phyloP scores from a whole-genome alignment of 2,113 vertebrate species.

The Malurus cyaneus region DNA sequence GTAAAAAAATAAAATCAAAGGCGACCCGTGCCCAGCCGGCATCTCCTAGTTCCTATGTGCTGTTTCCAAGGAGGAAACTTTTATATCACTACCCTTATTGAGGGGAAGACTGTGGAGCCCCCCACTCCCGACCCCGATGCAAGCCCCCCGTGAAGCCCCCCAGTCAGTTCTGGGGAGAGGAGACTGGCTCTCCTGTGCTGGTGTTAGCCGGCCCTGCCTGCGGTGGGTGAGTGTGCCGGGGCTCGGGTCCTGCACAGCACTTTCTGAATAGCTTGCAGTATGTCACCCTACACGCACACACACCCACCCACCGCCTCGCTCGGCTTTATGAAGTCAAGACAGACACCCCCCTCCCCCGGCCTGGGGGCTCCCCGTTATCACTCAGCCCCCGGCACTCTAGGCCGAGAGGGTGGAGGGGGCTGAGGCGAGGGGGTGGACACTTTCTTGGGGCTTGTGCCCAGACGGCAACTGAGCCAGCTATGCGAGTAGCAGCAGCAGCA shows the following conservation, averaged over 20 bases:
- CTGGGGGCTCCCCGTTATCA: not conserved
- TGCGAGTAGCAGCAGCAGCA: not conserved
- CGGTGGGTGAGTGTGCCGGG: not conserved
- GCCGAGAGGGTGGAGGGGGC: not conserved
- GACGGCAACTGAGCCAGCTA: not conserved
- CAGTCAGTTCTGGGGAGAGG: not conserved
- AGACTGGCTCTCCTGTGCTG: not conserved
- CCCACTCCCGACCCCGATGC: not conserved
- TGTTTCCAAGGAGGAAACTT: conserved; percentile 67
- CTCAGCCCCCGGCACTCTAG: not conserved
- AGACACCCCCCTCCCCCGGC: not conserved
- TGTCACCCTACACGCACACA: not conserved
- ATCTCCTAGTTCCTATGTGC: conserved; percentile 14
- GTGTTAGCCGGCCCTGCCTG: conserved; percentile 16
- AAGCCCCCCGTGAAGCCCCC: not conserved
- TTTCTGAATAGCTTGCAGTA: conserved; percentile 69
- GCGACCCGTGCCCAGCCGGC: not conserved
- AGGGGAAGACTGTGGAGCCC: not conserved
- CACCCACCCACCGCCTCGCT: not conserved
- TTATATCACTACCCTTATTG: not conserved
- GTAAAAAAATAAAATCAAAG: not conserved
- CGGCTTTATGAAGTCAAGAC: not conserved
- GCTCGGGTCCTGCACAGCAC: conserved; percentile 55
- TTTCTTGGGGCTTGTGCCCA: not conserved
- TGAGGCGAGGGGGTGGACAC: not conserved